Evolutionary conservation across 2,113 vertebrate species (phyloP).

Genomic region (Colinus virginianus): DNA sequence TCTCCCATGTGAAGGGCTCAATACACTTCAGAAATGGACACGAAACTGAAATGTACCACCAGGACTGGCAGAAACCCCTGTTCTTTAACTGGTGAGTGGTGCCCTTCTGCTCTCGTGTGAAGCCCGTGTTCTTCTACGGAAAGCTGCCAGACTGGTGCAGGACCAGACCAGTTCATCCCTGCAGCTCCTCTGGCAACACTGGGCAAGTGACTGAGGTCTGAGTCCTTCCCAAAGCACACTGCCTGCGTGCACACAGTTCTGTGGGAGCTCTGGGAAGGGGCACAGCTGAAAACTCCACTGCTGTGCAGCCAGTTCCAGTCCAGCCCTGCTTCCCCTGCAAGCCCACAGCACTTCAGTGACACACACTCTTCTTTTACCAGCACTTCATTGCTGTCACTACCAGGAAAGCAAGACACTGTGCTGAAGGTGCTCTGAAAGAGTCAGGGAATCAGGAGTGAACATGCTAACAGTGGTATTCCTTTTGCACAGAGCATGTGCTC

Average conservation of each 20-base stretch:
- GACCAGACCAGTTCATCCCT: conserved; percentile 45
- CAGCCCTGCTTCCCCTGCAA: background rate
- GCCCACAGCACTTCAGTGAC: background rate
- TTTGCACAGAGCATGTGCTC: background rate
- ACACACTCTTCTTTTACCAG: background rate
- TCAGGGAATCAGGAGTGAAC: background rate
- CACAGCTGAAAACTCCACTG: background rate
- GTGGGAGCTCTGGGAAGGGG: background rate
- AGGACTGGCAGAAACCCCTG: background rate
- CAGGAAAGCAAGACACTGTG: background rate
- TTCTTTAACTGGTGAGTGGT: background rate
- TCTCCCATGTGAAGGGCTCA: background rate
- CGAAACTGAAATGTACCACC: background rate
- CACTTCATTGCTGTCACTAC: background rate
- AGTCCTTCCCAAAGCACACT: background rate
- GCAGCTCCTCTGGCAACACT: background rate
- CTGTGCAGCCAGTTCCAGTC: background rate
- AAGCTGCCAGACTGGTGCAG: conserved; percentile 32
- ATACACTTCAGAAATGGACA: background rate
- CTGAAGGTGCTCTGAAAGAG: background rate
- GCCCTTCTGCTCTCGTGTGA: background rate
- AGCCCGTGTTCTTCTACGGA: background rate
- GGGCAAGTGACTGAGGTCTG: background rate
- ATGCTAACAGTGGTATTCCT: background rate
- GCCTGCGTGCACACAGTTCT: background rate